phyloP scores from a whole-genome alignment of 1,140 invertebrate species.

The Heliconius eleuchia region DNA sequence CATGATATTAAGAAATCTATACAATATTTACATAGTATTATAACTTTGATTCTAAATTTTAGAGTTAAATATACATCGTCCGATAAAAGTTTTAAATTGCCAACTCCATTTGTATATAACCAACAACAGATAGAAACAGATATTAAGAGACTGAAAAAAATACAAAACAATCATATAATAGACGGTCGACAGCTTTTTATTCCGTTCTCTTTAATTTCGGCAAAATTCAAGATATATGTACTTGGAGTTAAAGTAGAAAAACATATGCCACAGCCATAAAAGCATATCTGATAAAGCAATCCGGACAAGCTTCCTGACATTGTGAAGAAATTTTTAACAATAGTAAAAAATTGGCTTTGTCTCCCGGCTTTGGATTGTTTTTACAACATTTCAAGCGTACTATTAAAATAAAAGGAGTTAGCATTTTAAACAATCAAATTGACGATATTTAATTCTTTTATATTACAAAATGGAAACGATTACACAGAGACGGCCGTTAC shows the following conservation, averaged over 20 bases:
- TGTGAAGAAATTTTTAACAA: not conserved
- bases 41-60: not conserved
- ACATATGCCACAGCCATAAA: not conserved
- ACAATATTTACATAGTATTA: conserved; percentile 1
- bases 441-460: not conserved
- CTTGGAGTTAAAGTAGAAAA: not conserved
- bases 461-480: not conserved
- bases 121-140: no score
- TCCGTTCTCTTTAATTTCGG: not conserved
- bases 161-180: no score
- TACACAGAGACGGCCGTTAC: conserved; percentile 13
- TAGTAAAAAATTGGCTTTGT: not conserved
- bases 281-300: not conserved
- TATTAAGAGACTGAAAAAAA: no score
- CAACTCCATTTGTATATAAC: not conserved
- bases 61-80: not conserved
- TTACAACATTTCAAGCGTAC: not conserved
- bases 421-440: not conserved
- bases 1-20: conserved; percentile 10
- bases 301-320: not conserved
- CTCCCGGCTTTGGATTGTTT: not conserved
- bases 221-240: not conserved
- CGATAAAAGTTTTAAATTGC: not conserved
- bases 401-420: not conserved
- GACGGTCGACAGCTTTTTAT: no score